phyloP scores from a whole-genome alignment of 2,888 invertebrate genomes.

The Temnothorax ravouxi region DNA sequence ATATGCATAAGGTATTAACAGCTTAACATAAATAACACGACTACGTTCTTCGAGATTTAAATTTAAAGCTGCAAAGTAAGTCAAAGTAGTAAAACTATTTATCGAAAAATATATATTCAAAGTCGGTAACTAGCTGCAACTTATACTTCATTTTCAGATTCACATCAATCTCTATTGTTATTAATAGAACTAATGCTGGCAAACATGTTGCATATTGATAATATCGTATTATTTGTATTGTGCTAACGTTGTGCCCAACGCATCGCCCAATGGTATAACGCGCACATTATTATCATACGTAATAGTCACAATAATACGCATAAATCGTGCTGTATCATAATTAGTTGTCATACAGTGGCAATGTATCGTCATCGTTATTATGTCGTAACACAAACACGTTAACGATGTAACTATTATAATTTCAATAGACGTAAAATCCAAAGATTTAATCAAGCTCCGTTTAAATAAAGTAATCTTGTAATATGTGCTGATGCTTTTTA shows the following conservation, averaged over 20 bases:
- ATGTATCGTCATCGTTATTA: conserved; percentile 22
- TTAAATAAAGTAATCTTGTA: background rate
- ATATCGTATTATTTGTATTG: conserved; percentile 38
- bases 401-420: conserved; percentile 16
- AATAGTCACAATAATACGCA: conserved; percentile 31
- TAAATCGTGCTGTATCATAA: conserved; percentile 38
- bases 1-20: conserved; percentile 31
- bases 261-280: conserved; percentile 3
- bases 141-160: background rate
- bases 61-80: conserved; percentile 8
- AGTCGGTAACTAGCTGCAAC: background rate
- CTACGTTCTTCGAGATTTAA: background rate
- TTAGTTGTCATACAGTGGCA: conserved; percentile 31
- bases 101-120: background rate
- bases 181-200: background rate
- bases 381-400: conserved; percentile 3
- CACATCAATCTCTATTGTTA: conserved; percentile 33
- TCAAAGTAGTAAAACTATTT: conserved; percentile 22
- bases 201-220: conserved; percentile 32
- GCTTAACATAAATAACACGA: conserved; percentile 39
- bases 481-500: background rate
- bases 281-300: conserved; percentile 42
- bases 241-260: conserved; percentile 10
- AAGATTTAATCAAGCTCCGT: conserved; percentile 28
- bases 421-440: conserved; percentile 17